Conservation (phyloP, 92 coral and sea anemone species). For the Montipora capitata region DNA sequence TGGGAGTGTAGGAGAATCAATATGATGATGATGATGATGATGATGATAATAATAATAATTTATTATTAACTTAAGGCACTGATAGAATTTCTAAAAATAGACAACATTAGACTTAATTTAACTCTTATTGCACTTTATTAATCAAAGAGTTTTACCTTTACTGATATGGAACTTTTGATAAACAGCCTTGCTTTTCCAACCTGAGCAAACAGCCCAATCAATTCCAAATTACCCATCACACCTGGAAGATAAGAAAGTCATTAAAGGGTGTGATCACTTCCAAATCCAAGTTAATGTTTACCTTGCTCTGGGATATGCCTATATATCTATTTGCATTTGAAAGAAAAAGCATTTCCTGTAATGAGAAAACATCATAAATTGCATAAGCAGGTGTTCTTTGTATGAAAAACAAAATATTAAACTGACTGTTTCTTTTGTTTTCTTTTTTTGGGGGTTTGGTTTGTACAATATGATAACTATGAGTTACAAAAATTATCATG, state of each 20-base stretch:
- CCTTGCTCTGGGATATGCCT: neutral
- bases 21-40: too few species aligned
- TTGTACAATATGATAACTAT: too few species aligned
- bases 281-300: conserved; percentile 16
- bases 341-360: too few species aligned
- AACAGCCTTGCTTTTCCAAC: conserved; percentile 39
- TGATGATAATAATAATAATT: too few species aligned
- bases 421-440: too few species aligned
- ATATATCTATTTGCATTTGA: neutral
- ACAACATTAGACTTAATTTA: neutral
- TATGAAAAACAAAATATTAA: conserved; percentile 4
- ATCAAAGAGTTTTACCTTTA: conserved; percentile 14
- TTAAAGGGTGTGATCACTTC: conserved; percentile 29
- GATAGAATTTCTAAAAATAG: too few species aligned
- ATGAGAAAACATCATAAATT: neutral
- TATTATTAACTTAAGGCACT: too few species aligned
- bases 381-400: conserved; percentile 3
- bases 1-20: too few species aligned
- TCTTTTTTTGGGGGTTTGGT: too few species aligned
- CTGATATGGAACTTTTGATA: neutral
- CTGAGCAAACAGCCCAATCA: conserved; percentile 51
- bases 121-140: conserved; percentile 12
- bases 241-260: conserved; percentile 48
- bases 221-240: conserved; percentile 28
- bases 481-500: too few species aligned